These are phyloP conservation scores for Anguilla anguilla DNA, from an alignment of 2,797 vertebrate genomes.

Conservation along the genomic window DNA sequence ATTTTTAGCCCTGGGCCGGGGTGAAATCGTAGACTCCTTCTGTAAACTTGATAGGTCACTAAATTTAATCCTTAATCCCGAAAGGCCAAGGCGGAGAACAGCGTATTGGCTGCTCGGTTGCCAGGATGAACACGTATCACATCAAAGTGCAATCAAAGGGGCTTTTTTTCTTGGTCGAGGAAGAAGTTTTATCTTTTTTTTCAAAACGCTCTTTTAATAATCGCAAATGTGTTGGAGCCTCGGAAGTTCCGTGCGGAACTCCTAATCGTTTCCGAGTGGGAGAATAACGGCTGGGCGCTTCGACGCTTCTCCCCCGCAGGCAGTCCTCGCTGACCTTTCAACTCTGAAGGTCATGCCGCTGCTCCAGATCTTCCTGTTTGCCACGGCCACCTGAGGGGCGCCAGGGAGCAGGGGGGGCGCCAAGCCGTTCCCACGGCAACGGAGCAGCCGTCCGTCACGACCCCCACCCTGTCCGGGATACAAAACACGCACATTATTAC, in stretches of 20 bases:
- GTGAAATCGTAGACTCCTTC: conserved; percentile 87
- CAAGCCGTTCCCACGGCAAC: conserved; percentile 56
- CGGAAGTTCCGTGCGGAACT: neutral
- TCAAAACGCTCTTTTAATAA: neutral
- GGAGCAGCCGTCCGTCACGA: conserved; percentile 49
- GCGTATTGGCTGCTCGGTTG: conserved; percentile 49
- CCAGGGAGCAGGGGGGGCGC: conserved; percentile 48
- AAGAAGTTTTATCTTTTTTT: neutral
- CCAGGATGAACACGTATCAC: neutral
- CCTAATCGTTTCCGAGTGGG: neutral
- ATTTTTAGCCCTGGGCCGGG: conserved; percentile 87
- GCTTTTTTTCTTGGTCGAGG: neutral
- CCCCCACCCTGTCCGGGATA: conserved; percentile 28
- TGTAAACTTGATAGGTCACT: conserved; percentile 80
- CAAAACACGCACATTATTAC: conserved; percentile 19
- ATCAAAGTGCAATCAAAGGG: neutral
- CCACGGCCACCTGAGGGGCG: conserved; percentile 80
- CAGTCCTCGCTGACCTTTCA: conserved; percentile 97
- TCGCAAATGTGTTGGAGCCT: neutral
- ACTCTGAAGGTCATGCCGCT: conserved; percentile 98
- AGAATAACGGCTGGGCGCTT: conserved; percentile 29
- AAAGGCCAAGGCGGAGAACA: conserved; percentile 71
- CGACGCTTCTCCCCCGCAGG: conserved; percentile 72
- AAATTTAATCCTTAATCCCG: conserved; percentile 80
- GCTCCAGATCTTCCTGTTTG: conserved; percentile 97